Evolutionary conservation across 2,888 invertebrate species (phyloP).

Genomic region (Scaptomyza reducta): DNA sequence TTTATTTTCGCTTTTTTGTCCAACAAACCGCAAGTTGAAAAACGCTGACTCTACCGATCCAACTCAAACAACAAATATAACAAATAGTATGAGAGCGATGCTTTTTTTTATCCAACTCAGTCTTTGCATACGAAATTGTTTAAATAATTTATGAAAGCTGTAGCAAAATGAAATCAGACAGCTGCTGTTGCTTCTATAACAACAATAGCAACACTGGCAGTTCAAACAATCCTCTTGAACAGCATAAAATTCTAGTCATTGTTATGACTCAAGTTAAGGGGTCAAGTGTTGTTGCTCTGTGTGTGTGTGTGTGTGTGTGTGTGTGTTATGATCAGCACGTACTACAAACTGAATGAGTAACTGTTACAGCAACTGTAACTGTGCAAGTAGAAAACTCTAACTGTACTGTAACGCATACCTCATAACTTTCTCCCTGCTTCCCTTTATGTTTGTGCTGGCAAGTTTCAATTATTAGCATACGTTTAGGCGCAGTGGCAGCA

Average conservation of each 20-base stretch:
- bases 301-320: slow-evolving; percentile 39
- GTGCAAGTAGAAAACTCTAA: slow-evolving; percentile 27
- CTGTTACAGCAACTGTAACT: slow-evolving; percentile 21
- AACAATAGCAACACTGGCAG: not conserved
- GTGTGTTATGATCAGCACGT: slow-evolving; percentile 49
- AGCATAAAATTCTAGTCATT: slow-evolving; percentile 51
- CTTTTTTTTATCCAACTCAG: slow-evolving; percentile 17
- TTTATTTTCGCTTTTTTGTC: not conserved
- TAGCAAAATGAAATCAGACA: slow-evolving; percentile 66
- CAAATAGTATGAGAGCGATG: slow-evolving; percentile 42
- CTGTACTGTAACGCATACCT: slow-evolving; percentile 49
- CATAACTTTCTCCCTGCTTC: slow-evolving; percentile 46
- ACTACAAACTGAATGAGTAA: slow-evolving; percentile 22
- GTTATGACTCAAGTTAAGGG: slow-evolving; percentile 59
- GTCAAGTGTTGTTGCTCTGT: slow-evolving; percentile 59
- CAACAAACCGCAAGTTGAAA: slow-evolving; percentile 29
- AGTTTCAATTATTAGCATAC: slow-evolving; percentile 76
- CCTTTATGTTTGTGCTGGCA: slow-evolving; percentile 26
- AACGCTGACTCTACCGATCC: slow-evolving; percentile 27
- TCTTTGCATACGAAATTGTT: slow-evolving; percentile 44
- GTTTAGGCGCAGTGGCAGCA: slow-evolving; percentile 12
- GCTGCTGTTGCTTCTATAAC: slow-evolving; percentile 35
- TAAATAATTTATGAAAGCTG: slow-evolving; percentile 62
- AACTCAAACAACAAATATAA: slow-evolving; percentile 41
- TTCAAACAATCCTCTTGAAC: slow-evolving; percentile 11